Conservation (phyloP, 2,888 invertebrate genomes). For the Calameuta pallipes region DNA sequence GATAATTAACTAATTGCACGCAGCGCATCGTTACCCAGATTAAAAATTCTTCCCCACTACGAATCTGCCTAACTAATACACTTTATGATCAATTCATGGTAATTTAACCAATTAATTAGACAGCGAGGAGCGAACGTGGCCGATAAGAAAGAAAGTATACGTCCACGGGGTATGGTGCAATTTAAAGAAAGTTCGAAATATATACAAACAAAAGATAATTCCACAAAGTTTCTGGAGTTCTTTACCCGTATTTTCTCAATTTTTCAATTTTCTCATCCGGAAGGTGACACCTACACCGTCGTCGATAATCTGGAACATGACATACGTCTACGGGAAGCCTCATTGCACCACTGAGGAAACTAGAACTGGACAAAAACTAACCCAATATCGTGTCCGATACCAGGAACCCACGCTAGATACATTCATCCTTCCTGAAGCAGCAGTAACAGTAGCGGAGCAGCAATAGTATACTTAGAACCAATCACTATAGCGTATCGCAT, state of each 20-base stretch:
- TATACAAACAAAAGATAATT: background rate
- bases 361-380: conserved; percentile 57
- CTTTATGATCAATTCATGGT: background rate
- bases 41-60: background rate
- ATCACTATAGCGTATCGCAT: background rate
- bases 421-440: conserved; percentile 29
- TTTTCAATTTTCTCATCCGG: conserved; percentile 10
- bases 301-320: conserved; percentile 46
- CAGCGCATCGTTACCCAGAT: background rate
- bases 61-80: background rate
- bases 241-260: too few relatives aligned
- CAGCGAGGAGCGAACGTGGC: background rate
- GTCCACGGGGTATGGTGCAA: background rate
- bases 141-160: background rate
- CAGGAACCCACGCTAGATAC: conserved; percentile 41
- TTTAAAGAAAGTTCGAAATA: background rate
- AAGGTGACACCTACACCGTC: conserved; percentile 25
- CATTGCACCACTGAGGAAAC: conserved; percentile 57
- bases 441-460: background rate
- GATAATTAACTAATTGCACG: background rate
- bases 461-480: background rate
- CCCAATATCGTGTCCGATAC: conserved; percentile 54
- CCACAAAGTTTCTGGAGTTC: background rate
- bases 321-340: conserved; percentile 52
- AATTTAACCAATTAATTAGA: background rate